phyloP scores from a whole-genome alignment of 1,140 invertebrate species.

The Metopolophium dirhodum region DNA sequence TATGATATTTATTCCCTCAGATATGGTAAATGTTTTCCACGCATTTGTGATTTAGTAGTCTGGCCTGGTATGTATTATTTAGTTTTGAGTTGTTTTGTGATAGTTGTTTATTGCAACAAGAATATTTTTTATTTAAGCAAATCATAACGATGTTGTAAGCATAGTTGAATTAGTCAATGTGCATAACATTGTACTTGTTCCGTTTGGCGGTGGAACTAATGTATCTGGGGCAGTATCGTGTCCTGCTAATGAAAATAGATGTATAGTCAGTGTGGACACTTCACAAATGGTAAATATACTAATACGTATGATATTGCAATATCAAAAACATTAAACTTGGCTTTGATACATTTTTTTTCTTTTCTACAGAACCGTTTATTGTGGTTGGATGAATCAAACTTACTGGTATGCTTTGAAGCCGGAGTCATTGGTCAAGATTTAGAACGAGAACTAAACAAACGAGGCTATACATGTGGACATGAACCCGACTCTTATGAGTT shows the following conservation, averaged over 20 bases:
- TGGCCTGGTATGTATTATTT: slow-evolving; percentile 76
- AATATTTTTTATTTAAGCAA: slow-evolving; percentile 63
- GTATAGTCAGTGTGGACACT: slow-evolving; percentile 91
- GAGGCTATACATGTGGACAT: slow-evolving; percentile 85
- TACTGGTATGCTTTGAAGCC: slow-evolving; percentile 82
- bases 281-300: slow-evolving; percentile 80
- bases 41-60: slow-evolving; percentile 92
- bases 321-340: neutral
- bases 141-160: slow-evolving; percentile 81
- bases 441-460: slow-evolving; percentile 75
- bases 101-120: neutral
- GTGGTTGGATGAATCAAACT: slow-evolving; percentile 92
- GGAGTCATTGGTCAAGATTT: slow-evolving; percentile 96
- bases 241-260: slow-evolving; percentile 78
- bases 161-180: slow-evolving; percentile 80
- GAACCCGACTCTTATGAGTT: slow-evolving; percentile 99
- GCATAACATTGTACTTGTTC: slow-evolving; percentile 86
- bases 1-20: slow-evolving; percentile 85
- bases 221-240: slow-evolving; percentile 91
- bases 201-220: slow-evolving; percentile 95
- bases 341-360: slow-evolving; percentile 23
- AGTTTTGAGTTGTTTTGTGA: slow-evolving; percentile 40
- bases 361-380: slow-evolving; percentile 76
- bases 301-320: neutral
- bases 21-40: slow-evolving; percentile 70